These are phyloP conservation scores for Ichneumoninae sp. DNA, from an alignment of 2,888 invertebrate species.

Conservation along the genomic window DNA sequence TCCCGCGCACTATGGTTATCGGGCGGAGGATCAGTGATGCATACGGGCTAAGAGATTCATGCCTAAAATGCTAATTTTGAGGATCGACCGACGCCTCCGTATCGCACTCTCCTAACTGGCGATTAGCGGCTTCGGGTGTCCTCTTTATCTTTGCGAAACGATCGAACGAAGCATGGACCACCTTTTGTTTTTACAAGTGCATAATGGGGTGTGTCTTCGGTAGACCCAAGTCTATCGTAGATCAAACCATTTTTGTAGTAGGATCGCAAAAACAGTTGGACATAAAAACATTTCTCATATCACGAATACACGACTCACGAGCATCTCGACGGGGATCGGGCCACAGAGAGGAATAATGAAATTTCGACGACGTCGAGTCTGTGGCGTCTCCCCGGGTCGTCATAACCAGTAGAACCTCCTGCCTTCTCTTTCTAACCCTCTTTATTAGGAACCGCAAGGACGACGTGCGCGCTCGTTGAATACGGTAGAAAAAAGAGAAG, in stretches of 20 bases:
- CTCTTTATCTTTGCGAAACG: constrained; percentile 48
- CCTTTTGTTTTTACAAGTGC: constrained; percentile 45
- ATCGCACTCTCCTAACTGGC: constrained; percentile 71
- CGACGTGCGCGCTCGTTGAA: constrained; percentile 50
- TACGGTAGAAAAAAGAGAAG: constrained; percentile 56
- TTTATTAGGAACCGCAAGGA: constrained; percentile 49
- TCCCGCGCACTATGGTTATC: constrained; percentile 59
- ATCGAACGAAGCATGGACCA: constrained; percentile 41
- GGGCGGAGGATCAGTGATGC: constrained; percentile 63
- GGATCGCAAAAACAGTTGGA: neutral
- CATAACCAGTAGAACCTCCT: constrained; percentile 35
- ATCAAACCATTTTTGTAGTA: no score
- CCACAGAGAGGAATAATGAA: constrained; percentile 44
- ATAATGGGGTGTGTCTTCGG: neutral
- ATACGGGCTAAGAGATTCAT: constrained; percentile 73
- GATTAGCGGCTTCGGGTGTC: constrained; percentile 70
- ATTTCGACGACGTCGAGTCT: constrained; percentile 34
- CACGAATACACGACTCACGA: neutral
- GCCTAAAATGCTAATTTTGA: constrained; percentile 79
- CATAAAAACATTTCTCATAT: constrained; percentile 9
- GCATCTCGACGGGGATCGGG: neutral
- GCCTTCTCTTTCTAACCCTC: constrained; percentile 9
- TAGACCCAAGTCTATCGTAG: neutral
- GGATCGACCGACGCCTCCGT: constrained; percentile 71
- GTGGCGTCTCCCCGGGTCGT: constrained; percentile 42